Evolutionary conservation across 2,888 invertebrate genomes (phyloP), one percentile per base, ranked within the genome.

Genomic region (Xanthorhoe spadicearia): DNA sequence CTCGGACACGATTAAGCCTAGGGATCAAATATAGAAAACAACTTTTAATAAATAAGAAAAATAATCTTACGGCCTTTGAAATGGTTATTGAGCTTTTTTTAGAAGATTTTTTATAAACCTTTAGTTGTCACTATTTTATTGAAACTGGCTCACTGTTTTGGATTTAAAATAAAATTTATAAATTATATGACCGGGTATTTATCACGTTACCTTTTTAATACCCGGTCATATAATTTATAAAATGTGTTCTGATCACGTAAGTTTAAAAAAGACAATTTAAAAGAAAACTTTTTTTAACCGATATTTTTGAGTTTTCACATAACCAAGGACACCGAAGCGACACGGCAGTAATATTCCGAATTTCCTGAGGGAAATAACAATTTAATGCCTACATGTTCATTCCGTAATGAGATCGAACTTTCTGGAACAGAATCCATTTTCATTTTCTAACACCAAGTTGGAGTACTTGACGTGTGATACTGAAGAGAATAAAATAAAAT

Each of bases 301-400:
- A 64, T 48, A 23, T 54, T 60, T 66, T 63, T 51, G 53, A 62
- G 50, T 61, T 56, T 66, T 54, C 64, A 66, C 71, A 73, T 58
- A 70, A 56, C 66, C 63, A 70, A 72, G 68, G 66, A 35, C 64
- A 62, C 58, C 10, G 57, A 66, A 65, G 64, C 60, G 66, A 68
- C 73, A 70, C 61, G 68, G 57, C 59, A 68, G 69, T 69, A 68
- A 73, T 73, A 68, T 72, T 72, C 68, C 55, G 46, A 66, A 73
- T 74, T 74, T 74, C 74, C 74, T 68, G 62, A 52, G 70, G 74
- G 74, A 74, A 74, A 74, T 74, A 70, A 73, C 69, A 70, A 66
- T 70, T n/a, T 70, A 71, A 74, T 73, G 68, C 66, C 59, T 51
- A 38, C 68, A 61, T 59, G 65, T 52, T 61, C 64, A 64, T 52